Evolutionary conservation across 2,113 vertebrate genomes (phyloP), one percentile per base, ranked within the genome.

Genomic region (Pachyramphus minor): DNA sequence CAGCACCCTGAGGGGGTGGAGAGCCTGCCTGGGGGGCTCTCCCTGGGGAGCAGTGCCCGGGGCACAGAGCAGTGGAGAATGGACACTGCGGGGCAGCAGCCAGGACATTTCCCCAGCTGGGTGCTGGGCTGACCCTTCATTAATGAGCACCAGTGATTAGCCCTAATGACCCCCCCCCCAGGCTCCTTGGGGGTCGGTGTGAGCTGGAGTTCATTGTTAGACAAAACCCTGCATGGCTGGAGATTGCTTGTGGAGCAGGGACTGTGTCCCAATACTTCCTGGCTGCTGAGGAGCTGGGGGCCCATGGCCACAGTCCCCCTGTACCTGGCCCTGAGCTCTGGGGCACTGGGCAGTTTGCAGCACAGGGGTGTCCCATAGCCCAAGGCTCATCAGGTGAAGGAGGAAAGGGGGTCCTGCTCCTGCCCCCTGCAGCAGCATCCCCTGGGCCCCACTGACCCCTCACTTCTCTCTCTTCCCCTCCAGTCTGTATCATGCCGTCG

Each of bases 401-500:
- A 22, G 35, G 20, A 42, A 35, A 33, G 53, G 30, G 53, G 18
- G 6, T 39, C 27, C 44, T 41, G 42, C 31, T 33, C 37, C 37
- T 62, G 20, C 17, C 47, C 0, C n/a, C 45, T 9, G 20, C 37
- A 45, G 55, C 55, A 50, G 30, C 31, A 9, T 4, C 11, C 18
- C 23, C 47, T 3, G 5, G 39, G 12, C 3, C 55, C 33, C 22
- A 0, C n/a, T 80, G 41, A 84, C 18, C 27, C 35, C 33, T 28
- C 14, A 0, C 10, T 23, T 68, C 20, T 30, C 59, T 76, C 73
- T 68, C 24, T 80, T 39, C 18, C 56, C 79, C 50, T 79, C 76
- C 97, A 99, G 99, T 98, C 94, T 98, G 97, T 96, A 62, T 97
- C 87, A 97, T 98, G 93, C 97, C 97, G 83, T 98, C 96, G 94